These are phyloP conservation scores for Poeciliopsis infans DNA, from an alignment of 2,797 vertebrate species.

Conservation along the genomic window DNA sequence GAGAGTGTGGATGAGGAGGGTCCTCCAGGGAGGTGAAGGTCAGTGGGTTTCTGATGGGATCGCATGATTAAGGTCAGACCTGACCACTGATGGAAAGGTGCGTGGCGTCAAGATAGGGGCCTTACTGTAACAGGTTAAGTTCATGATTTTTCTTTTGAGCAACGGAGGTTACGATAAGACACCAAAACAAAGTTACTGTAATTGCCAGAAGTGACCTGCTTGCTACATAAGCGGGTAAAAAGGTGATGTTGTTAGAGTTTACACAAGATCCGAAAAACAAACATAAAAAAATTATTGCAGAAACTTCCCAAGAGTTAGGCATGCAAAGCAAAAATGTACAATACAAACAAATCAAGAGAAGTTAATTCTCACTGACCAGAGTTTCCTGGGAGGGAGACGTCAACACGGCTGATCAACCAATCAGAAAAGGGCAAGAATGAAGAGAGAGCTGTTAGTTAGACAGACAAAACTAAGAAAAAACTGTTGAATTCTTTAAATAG, in stretches of 20 bases:
- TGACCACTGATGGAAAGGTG: conserved; percentile 64
- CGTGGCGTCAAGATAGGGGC: conserved; percentile 57
- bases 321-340: neutral
- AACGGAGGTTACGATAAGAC: conserved; percentile 64
- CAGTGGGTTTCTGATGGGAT: conserved; percentile 79
- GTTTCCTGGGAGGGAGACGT: neutral
- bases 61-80: conserved; percentile 82
- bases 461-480: neutral
- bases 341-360: neutral
- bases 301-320: neutral
- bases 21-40: conserved; percentile 80
- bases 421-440: neutral
- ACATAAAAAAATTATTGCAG: neutral
- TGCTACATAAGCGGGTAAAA: neutral
- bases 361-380: neutral
- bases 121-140: conserved; percentile 62
- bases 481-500: neutral
- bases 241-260: neutral
- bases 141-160: conserved; percentile 62
- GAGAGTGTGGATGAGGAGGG: conserved; percentile 77
- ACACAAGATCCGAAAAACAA: neutral
- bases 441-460: neutral
- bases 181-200: conserved; percentile 40
- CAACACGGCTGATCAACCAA: neutral
- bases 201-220: conserved; percentile 12